These are phyloP conservation scores for Magallana gigas DNA, from an alignment of 1,140 invertebrate species.

Conservation along the genomic window DNA sequence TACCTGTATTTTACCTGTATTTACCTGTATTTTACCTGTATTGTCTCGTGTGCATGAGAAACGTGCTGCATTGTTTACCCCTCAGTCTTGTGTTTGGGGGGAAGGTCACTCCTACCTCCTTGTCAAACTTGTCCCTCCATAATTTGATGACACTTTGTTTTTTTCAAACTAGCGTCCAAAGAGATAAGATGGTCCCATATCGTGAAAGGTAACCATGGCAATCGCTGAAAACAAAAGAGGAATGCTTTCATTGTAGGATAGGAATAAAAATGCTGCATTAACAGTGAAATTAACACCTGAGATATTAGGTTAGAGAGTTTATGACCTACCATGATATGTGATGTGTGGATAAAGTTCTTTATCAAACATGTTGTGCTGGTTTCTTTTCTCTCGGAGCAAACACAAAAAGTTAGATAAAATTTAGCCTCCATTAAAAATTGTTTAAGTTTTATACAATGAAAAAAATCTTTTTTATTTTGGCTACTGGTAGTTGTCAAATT, in stretches of 20 bases:
- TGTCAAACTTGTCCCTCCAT: constrained; percentile 49
- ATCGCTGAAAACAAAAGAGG: background rate
- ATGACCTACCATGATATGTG: too few species aligned
- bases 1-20: background rate
- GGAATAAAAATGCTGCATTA: background rate
- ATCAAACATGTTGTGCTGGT: too few species aligned
- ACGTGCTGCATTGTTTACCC: constrained; percentile 4
- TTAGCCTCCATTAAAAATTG: too few species aligned
- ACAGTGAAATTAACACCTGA: background rate
- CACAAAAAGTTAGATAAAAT: too few species aligned
- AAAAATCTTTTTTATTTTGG: too few species aligned
- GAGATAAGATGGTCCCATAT: constrained; percentile 70
- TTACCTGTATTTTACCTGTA: background rate
- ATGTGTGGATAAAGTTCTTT: too few species aligned
- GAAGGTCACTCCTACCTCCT: background rate
- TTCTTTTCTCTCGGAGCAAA: too few species aligned
- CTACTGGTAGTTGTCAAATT: too few species aligned
- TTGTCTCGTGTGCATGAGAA: background rate
- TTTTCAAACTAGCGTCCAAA: constrained; percentile 25
- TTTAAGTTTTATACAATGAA: too few species aligned
- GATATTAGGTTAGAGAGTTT: too few species aligned
- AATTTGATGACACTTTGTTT: constrained; percentile 42
- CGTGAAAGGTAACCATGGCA: constrained; percentile 66
- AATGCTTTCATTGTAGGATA: constrained; percentile 36
- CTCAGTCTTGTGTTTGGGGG: background rate